Conservation (phyloP, 2,797 vertebrate species). For the Microctenopoma stevenorrisi region DNA sequence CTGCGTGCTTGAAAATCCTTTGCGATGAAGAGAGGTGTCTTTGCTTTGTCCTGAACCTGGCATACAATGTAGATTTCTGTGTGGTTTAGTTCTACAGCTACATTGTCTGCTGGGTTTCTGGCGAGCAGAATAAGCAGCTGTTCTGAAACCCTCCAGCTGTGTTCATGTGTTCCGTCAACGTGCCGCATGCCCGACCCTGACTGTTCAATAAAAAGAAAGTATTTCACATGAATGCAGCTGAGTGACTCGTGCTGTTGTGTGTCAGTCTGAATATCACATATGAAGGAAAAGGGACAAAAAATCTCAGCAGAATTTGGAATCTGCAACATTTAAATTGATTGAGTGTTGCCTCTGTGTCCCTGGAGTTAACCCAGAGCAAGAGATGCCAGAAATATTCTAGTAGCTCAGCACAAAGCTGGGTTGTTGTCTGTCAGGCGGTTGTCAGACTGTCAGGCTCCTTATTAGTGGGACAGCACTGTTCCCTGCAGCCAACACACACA, state of each 20-base stretch:
- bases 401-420: conserved; percentile 69
- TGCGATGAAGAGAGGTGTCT: conserved; percentile 22
- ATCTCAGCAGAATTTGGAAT: conserved; percentile 36
- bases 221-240: conserved; percentile 37
- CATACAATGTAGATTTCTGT: conserved; percentile 99
- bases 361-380: conserved; percentile 66
- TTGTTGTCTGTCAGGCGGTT: conserved; percentile 71
- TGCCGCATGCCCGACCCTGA: conserved; percentile 46
- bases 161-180: conserved; percentile 27
- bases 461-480: conserved; percentile 63
- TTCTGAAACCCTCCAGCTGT: conserved; percentile 6
- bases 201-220: conserved; percentile 71
- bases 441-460: conserved; percentile 63
- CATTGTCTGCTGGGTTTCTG: conserved; percentile 99
- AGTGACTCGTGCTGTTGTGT: conserved; percentile 66
- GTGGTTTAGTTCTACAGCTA: conserved; percentile 98
- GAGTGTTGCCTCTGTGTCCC: conserved; percentile 52
- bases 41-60: conserved; percentile 97
- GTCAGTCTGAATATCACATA: conserved; percentile 42
- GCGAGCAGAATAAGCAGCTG: conserved; percentile 83
- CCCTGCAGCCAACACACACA: conserved; percentile 37
- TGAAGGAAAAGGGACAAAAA: conserved; percentile 18
- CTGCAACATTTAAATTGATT: conserved; percentile 65
- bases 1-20: conserved; percentile 11
- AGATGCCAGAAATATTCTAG: conserved; percentile 69